phyloP scores from a whole-genome alignment of 30 jellyfish, hydroid and myxozoan species.

The Rhopilema esculentum region DNA sequence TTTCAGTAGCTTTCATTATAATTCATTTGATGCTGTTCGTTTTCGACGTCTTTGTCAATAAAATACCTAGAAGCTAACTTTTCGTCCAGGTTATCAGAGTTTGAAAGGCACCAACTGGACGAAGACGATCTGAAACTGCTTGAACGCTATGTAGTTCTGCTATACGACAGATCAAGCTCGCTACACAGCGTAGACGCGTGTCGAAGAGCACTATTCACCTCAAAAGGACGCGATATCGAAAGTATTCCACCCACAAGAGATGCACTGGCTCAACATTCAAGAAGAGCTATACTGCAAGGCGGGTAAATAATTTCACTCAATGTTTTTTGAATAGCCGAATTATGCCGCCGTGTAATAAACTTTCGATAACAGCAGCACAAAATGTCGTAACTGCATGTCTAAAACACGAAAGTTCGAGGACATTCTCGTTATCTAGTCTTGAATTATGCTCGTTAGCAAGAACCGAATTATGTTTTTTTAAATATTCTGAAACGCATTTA shows the following conservation, averaged over 20 bases:
- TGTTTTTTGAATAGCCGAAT: too few species aligned
- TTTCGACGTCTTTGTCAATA: not conserved
- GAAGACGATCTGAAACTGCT: not conserved
- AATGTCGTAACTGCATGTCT: slow-evolving; percentile 23
- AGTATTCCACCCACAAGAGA: slow-evolving; percentile 33
- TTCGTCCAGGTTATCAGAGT: slow-evolving; percentile 11
- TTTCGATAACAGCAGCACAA: slow-evolving; percentile 7
- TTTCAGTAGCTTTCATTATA: not conserved
- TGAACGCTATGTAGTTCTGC: slow-evolving; percentile 37
- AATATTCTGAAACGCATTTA: not conserved
- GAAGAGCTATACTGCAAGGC: slow-evolving; percentile 44
- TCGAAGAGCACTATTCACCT: slow-evolving; percentile 51
- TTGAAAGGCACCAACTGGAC: too few species aligned
- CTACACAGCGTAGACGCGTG: slow-evolving; percentile 54
- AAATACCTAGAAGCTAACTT: not conserved
- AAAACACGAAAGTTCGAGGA: slow-evolving; percentile 28
- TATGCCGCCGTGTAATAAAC: not conserved
- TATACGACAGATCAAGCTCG: slow-evolving; percentile 50
- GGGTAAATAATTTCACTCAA: slow-evolving; percentile 29
- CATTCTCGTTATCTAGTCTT: too few species aligned
- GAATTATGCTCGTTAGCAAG: too few species aligned
- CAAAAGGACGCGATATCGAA: slow-evolving; percentile 29
- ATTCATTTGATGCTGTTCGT: not conserved
- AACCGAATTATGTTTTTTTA: too few species aligned
- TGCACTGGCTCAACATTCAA: slow-evolving; percentile 32